Percentiles rank a stretch among this genome's conserved stretches.
Conservation (phyloP, 2,888 invertebrate species). For the Andrena trimmerana region DNA sequence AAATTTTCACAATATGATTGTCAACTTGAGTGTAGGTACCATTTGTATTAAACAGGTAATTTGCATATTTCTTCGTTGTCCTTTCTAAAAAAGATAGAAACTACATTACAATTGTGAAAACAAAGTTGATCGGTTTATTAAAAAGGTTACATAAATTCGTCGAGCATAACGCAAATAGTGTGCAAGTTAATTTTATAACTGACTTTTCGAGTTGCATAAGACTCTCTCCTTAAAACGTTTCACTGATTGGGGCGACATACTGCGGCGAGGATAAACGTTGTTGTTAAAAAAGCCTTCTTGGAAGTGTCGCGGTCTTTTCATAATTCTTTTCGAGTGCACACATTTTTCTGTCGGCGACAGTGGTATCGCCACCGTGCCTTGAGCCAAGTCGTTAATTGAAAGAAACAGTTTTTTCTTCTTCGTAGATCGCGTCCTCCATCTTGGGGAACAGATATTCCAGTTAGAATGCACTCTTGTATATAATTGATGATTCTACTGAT, state of each 20-base stretch:
- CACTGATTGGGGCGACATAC: background rate
- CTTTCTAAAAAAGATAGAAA: background rate
- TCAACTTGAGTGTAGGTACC: background rate
- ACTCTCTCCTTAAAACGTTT: background rate
- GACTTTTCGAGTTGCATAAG: background rate
- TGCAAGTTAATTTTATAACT: background rate
- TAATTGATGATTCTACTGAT: constrained; percentile 6
- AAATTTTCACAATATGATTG: background rate
- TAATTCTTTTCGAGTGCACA: constrained; percentile 19
- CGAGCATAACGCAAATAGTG: no score
- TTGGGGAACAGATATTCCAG: background rate
- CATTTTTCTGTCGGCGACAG: constrained; percentile 9
- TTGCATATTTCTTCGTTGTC: background rate
- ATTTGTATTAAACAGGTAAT: no score
- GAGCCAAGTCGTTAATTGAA: constrained; percentile 15
- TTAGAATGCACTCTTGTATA: background rate
- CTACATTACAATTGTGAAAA: no score
- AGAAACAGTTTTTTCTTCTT: constrained; percentile 7
- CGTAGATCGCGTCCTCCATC: background rate
- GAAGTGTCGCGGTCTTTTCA: constrained; percentile 8
- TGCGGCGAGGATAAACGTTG: constrained; percentile 1
- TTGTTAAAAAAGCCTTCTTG: constrained; percentile 26
- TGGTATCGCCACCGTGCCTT: background rate
- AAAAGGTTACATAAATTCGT: no score
- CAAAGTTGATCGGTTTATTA: no score